Evolutionary conservation across 2,113 vertebrate genomes (phyloP).

Genomic region (Rhinogobius similis): DNA sequence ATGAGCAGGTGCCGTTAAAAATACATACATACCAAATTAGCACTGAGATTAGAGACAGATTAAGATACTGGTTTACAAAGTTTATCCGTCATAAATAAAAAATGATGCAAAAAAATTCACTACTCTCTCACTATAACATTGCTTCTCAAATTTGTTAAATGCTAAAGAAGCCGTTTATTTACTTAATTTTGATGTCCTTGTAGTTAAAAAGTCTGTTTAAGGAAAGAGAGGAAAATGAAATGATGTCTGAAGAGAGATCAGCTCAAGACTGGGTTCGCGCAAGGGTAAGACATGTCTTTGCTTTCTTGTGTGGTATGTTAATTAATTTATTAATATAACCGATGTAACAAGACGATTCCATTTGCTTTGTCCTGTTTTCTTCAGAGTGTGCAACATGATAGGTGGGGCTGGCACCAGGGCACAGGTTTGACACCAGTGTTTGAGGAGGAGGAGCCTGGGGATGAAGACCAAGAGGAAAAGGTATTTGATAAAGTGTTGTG

Average conservation of each 20-base stretch:
- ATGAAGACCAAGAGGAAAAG: slow-evolving; percentile 25
- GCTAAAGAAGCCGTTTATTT: neutral
- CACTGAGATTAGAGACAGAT: neutral
- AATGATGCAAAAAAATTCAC: no score
- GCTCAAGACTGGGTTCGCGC: slow-evolving; percentile 49
- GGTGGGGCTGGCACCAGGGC: slow-evolving; percentile 51
- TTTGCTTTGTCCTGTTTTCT: neutral
- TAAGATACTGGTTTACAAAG: neutral
- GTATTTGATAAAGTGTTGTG: neutral
- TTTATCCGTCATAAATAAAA: neutral
- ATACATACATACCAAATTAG: neutral
- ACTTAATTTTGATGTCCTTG: neutral
- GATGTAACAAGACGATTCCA: neutral
- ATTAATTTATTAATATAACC: neutral
- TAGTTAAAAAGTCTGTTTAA: slow-evolving; percentile 80
- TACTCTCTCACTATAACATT: no score
- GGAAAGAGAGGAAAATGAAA: slow-evolving; percentile 62
- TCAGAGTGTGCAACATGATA: slow-evolving; percentile 53
- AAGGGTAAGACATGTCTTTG: slow-evolving; percentile 51
- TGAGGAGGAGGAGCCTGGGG: slow-evolving; percentile 37
- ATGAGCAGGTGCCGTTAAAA: slow-evolving; percentile 73
- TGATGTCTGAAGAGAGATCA: slow-evolving; percentile 32
- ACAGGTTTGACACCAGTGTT: slow-evolving; percentile 40
- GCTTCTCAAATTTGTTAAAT: neutral
- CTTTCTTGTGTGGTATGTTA: neutral